A percentile compares a stretch with the other conserved stretches of the same genome.
Evolutionary conservation across 2,113 vertebrate species (phyloP).

Genomic region (Neolamprologus sp.): DNA sequence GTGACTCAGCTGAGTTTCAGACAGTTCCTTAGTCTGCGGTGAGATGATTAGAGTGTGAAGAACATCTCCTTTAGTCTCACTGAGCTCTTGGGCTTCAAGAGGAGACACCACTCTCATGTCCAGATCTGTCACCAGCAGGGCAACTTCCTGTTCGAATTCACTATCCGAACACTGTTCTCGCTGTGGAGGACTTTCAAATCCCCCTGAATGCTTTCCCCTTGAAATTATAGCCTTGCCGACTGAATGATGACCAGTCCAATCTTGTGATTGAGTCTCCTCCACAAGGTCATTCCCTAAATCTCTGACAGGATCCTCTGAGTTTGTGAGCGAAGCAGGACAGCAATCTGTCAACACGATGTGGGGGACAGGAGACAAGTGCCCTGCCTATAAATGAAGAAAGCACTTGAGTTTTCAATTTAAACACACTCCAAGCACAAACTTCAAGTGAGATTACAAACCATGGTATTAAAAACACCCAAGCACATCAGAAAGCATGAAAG

Average conservation of each 20-base stretch:
- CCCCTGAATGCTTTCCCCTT: background rate
- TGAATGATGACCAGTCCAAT: background rate
- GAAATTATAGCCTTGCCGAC: background rate
- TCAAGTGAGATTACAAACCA: background rate
- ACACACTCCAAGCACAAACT: background rate
- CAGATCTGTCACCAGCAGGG: constrained; percentile 31
- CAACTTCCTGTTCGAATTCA: background rate
- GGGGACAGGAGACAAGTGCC: constrained; percentile 66
- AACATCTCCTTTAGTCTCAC: background rate
- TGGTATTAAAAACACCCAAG: background rate
- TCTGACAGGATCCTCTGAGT: constrained; percentile 50
- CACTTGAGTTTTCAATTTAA: constrained; percentile 18
- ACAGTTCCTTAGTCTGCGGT: background rate
- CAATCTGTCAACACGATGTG: constrained; percentile 81
- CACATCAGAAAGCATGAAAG: background rate
- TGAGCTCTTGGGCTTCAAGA: background rate
- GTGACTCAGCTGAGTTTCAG: background rate
- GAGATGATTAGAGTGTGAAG: constrained; percentile 36
- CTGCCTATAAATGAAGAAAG: constrained; percentile 60
- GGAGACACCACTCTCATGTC: constrained; percentile 35
- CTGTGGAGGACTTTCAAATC: background rate
- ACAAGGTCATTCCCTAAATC: background rate
- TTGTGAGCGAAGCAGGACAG: constrained; percentile 54
- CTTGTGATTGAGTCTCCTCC: background rate
- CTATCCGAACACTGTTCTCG: background rate